Percentiles rank a stretch among this genome's conserved stretches.
These are phyloP conservation scores for Myzus persicae DNA, from an alignment of 1,140 invertebrate genomes.

Conservation along the genomic window DNA sequence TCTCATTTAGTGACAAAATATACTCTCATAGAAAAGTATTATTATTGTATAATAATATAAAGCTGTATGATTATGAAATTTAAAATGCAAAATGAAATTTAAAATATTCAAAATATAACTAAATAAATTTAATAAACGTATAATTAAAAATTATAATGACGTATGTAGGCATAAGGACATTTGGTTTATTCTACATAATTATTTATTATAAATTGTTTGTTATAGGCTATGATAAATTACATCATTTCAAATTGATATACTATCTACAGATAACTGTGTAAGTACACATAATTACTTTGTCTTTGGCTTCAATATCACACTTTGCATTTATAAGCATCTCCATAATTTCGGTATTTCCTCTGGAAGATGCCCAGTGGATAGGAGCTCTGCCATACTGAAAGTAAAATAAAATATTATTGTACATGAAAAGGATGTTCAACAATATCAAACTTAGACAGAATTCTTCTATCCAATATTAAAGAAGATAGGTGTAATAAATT, in stretches of 20 bases:
- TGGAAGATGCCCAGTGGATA: conserved; percentile 79
- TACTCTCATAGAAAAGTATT: neutral
- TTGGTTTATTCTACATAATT: neutral
- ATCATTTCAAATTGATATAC: neutral
- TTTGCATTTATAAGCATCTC: conserved; percentile 76
- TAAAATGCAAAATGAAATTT: neutral
- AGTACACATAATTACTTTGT: conserved; percentile 70
- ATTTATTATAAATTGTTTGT: neutral
- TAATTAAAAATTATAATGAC: neutral
- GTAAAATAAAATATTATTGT: conserved; percentile 47
- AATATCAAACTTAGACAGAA: neutral
- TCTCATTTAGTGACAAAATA: neutral
- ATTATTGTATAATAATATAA: neutral
- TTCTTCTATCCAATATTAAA: neutral
- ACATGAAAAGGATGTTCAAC: neutral
- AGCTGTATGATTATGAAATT: neutral
- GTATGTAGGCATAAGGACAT: neutral
- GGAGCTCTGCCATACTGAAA: conserved; percentile 78
- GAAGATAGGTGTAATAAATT: neutral
- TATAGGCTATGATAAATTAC: neutral
- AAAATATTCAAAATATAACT: neutral
- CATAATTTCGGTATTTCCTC: conserved; percentile 77
- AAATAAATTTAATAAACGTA: neutral
- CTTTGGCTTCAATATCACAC: conserved; percentile 78
- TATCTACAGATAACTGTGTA: neutral